Base-by-base conservation (phyloP, 2,797 vertebrate genomes). In the Poeciliopsis presidionis region DNA sequence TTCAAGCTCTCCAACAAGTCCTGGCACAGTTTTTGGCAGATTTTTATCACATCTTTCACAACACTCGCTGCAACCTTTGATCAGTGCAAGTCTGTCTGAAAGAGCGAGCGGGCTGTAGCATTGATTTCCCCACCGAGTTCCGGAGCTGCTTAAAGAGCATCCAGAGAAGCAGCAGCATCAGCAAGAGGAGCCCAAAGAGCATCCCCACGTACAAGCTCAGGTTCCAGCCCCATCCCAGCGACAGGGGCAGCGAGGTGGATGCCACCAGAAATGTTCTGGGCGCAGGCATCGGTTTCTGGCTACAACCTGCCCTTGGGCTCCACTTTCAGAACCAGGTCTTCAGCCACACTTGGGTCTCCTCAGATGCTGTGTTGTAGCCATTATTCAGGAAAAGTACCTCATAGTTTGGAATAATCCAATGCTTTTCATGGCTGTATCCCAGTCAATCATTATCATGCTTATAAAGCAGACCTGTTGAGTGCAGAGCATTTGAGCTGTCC, bases 101-200 rank as follows among this genome's bases (percentile, higher is more conserved):
- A 0, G 96, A 96, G 79, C 95, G 96, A 8, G 86, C 93, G 0
- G 95, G 95, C 77, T 96, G 96, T 61, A 96, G 87, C 5, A 81
- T 82, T 0, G 91, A 88, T 39, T 95, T 95, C 1, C 94, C 95
- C 87, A 96, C 96, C 0, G 97, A 97, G 94, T 97, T 96, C 81
- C 96, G 95, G 88, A 98, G 96, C 94, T 98, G 97, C 84, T 94
- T 95, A 82, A 97, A 93, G 76, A 99, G 95, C 93, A 96, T 91
- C 95, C 97, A 97, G 77, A 98, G 96, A 53, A 98, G 94, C 2
- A 98, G 95, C 87, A 96, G 86, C 84, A 98, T 91, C 1, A 98
- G 89, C 9, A 96, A 86, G 75, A 98, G 88, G 6, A 98, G 96
- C 73, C 95, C 94, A 1, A 97, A 81, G 0, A 98, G 86, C 47